phyloP scores from a whole-genome alignment of 2,888 invertebrate genomes.

The Brenthis hecate region DNA sequence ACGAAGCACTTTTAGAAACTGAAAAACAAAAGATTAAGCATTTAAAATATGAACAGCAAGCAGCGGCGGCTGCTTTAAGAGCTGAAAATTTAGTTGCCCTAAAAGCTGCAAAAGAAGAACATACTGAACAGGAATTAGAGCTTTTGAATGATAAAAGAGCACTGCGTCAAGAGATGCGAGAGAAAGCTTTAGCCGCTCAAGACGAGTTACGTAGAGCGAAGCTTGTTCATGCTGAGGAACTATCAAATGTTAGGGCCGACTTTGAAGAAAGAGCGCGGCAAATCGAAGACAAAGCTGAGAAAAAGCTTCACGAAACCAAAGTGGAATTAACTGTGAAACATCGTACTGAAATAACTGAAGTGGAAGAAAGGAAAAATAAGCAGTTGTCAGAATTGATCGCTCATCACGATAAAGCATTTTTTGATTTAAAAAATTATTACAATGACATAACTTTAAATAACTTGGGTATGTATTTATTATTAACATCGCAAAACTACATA shows the following conservation, averaged over 20 bases:
- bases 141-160: slow-evolving; percentile 88
- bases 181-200: slow-evolving; percentile 86
- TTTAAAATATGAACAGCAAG: slow-evolving; percentile 94
- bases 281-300: slow-evolving; percentile 84
- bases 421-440: slow-evolving; percentile 96
- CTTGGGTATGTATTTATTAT: slow-evolving; percentile 79
- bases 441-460: slow-evolving; percentile 97
- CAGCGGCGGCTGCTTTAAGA: slow-evolving; percentile 90
- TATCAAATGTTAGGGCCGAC: slow-evolving; percentile 82
- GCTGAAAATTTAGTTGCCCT: slow-evolving; percentile 92
- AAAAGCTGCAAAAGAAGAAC: slow-evolving; percentile 92
- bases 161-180: slow-evolving; percentile 85
- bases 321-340: slow-evolving; percentile 88
- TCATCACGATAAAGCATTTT: slow-evolving; percentile 92
- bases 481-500: background rate
- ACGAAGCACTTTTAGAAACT: slow-evolving; percentile 93
- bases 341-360: slow-evolving; percentile 92
- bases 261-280: slow-evolving; percentile 78
- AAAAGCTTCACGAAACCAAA: slow-evolving; percentile 87
- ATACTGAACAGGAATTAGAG: slow-evolving; percentile 88
- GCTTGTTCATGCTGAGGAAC: slow-evolving; percentile 88
- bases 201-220: slow-evolving; percentile 88
- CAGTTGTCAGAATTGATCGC: slow-evolving; percentile 91
- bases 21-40: slow-evolving; percentile 97
- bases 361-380: slow-evolving; percentile 95